phyloP scores from a whole-genome alignment of 2,797 vertebrate species.

The Pangasius krempfi region DNA sequence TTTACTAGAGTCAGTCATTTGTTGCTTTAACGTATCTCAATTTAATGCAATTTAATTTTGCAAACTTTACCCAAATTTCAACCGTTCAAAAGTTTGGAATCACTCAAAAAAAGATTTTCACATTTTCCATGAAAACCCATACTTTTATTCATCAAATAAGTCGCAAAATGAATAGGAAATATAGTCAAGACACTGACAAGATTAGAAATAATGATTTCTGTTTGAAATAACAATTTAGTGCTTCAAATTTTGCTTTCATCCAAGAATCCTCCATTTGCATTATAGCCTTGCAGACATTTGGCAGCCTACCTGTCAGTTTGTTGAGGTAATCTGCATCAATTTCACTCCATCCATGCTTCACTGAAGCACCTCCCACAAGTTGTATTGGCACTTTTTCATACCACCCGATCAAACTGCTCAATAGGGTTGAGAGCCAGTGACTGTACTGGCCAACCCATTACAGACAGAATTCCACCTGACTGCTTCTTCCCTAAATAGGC shows the following conservation, averaged over 20 bases:
- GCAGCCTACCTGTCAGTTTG: too few relatives aligned
- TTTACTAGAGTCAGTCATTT: not conserved
- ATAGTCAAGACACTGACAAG: not conserved
- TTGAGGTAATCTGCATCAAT: not conserved
- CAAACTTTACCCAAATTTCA: not conserved
- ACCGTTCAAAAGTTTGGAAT: not conserved
- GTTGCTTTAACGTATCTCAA: not conserved
- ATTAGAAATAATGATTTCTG: not conserved
- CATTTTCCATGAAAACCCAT: not conserved
- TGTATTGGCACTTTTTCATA: not conserved
- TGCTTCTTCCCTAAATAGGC: not conserved
- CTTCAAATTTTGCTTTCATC: not conserved
- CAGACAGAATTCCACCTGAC: conserved; percentile 7
- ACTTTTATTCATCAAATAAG: too few relatives aligned
- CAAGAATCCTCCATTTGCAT: not conserved
- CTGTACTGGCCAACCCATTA: not conserved
- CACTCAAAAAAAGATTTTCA: not conserved
- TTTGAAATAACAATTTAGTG: not conserved
- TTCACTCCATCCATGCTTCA: not conserved
- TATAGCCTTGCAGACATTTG: too few relatives aligned
- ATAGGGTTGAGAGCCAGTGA: not conserved
- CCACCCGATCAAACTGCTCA: not conserved
- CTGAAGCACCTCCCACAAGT: conserved; percentile 3
- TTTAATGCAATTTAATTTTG: not conserved
- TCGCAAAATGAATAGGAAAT: not conserved